These are phyloP conservation scores for Chironomus tentans DNA, from an alignment of 2,888 invertebrate species.

Conservation along the genomic window DNA sequence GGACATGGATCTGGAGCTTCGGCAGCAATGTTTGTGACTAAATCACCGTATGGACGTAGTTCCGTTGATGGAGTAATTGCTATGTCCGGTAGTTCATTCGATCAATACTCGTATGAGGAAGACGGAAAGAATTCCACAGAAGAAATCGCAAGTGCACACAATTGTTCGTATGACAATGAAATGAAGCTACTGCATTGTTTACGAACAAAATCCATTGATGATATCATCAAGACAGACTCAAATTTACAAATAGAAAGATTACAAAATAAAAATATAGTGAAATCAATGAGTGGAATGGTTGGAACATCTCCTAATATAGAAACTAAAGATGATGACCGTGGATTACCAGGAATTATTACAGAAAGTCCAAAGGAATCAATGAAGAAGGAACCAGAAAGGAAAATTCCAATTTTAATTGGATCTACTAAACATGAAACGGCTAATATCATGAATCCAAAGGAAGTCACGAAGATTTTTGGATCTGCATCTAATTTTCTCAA, in stretches of 20 bases:
- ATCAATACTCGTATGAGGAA: constrained; percentile 59
- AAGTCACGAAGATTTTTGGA: constrained; percentile 41
- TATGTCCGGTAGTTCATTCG: constrained; percentile 65
- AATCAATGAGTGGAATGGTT: constrained; percentile 52
- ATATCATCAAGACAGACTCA: constrained; percentile 46
- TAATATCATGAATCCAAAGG: constrained; percentile 38
- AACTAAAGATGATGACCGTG: constrained; percentile 54
- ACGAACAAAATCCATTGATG: constrained; percentile 42
- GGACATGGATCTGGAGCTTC: constrained; percentile 73
- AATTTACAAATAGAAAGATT: constrained; percentile 49
- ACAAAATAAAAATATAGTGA: constrained; percentile 51
- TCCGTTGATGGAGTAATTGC: constrained; percentile 54
- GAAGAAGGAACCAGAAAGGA: constrained; percentile 46
- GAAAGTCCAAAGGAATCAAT: constrained; percentile 53
- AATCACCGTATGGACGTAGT: constrained; percentile 55
- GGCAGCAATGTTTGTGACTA: constrained; percentile 57
- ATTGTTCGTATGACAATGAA: constrained; percentile 51
- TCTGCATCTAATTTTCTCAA: constrained; percentile 26
- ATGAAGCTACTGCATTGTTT: constrained; percentile 56
- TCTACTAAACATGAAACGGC: constrained; percentile 63
- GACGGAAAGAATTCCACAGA: constrained; percentile 53
- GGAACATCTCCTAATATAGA: constrained; percentile 62
- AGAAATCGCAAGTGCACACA: constrained; percentile 52
- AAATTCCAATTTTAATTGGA: constrained; percentile 61
- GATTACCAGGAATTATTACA: constrained; percentile 56